Evolutionary conservation across 2,797 vertebrate genomes (phyloP).

Genomic region (Onychomys leucogaster): DNA sequence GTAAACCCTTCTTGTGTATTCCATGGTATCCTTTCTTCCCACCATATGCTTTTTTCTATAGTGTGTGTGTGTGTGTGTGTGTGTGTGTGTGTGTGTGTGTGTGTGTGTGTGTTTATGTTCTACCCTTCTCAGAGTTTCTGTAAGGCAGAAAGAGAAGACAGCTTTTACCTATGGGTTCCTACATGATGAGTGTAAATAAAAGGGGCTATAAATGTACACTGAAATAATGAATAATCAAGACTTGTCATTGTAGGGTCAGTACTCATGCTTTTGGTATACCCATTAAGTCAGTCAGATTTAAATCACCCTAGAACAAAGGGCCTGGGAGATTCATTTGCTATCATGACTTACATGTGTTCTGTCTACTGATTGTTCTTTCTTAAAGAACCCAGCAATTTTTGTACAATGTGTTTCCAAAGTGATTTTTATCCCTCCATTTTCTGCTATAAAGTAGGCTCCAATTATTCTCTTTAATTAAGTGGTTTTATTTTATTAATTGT

Average conservation of each 20-base stretch:
- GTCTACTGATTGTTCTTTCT: conserved; percentile 58
- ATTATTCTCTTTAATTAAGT: conserved; percentile 87
- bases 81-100: not conserved
- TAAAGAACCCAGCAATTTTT: conserved; percentile 71
- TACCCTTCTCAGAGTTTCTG: not conserved
- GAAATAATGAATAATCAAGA: not conserved
- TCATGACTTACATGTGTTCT: conserved; percentile 56
- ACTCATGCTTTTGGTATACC: not conserved
- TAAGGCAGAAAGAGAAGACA: not conserved
- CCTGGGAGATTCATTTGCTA: not conserved
- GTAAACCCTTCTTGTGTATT: not conserved
- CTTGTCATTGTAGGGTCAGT: not conserved
- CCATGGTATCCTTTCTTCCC: not conserved
- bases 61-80: not conserved
- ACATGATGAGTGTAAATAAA: not conserved
- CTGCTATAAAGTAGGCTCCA: conserved; percentile 82
- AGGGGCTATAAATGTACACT: not conserved
- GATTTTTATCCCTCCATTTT: conserved; percentile 84
- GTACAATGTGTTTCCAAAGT: conserved; percentile 64
- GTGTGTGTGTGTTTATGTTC: not conserved
- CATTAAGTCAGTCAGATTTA: not conserved
- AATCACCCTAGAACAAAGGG: conserved; percentile 62
- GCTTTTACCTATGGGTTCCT: not conserved
- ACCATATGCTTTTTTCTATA: not conserved
- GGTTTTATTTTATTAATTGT: conserved; percentile 89